Conservation (phyloP, 2,113 vertebrate species). For the Phrynosoma platyrhinos region DNA sequence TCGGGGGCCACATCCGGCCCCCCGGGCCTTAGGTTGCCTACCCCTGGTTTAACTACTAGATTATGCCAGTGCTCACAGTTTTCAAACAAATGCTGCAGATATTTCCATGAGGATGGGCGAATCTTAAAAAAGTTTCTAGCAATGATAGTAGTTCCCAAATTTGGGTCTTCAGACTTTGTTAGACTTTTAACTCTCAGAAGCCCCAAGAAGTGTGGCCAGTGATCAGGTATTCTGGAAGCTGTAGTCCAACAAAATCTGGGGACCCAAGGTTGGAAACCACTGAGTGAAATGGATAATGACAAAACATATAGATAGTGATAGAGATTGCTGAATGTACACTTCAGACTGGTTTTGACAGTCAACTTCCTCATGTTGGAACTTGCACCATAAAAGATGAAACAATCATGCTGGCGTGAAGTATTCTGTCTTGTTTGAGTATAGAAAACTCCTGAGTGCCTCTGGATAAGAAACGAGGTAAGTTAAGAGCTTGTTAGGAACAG, state of each 20-base stretch:
- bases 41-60: background rate
- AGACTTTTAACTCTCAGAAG: background rate
- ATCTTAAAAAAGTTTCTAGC: background rate
- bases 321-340: too few relatives aligned
- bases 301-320: background rate
- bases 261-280: background rate
- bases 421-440: background rate
- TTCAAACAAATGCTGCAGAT: background rate
- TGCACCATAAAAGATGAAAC: background rate
- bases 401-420: background rate
- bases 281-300: background rate
- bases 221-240: background rate
- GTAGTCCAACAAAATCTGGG: background rate
- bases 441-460: background rate
- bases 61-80: background rate
- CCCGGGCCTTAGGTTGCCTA: too few relatives aligned
- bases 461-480: background rate
- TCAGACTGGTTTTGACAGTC: slow-evolving; percentile 1
- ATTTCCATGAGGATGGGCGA: background rate
- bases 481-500: background rate
- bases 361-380: background rate
- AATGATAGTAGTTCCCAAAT: background rate
- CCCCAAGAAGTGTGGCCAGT: background rate
- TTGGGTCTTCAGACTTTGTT: background rate
- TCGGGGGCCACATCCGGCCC: too few relatives aligned